Conservation (phyloP, 1,140 invertebrate species). For the Drosophila repleta region DNA sequence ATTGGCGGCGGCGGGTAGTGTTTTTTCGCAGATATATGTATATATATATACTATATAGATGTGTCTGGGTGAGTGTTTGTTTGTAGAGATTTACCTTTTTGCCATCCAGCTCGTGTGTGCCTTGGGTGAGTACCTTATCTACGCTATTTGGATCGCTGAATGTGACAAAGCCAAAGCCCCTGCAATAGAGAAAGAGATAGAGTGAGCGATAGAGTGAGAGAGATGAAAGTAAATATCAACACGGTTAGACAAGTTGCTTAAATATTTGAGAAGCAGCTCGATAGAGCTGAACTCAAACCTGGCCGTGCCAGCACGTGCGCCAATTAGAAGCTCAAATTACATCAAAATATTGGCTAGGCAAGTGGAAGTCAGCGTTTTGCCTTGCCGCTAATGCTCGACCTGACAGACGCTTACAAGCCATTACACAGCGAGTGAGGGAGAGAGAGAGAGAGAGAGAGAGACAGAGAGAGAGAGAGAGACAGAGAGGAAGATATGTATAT, state of each 20-base stretch:
- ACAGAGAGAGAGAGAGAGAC: not conserved
- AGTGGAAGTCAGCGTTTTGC: constrained; percentile 24
- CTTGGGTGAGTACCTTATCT: constrained; percentile 97
- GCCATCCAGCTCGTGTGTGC: constrained; percentile 96
- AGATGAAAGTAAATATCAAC: constrained; percentile 41
- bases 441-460: not conserved
- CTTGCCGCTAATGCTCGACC: constrained; percentile 54
- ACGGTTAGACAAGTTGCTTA: constrained; percentile 62
- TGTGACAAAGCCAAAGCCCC: constrained; percentile 98
- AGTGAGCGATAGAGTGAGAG: constrained; percentile 14
- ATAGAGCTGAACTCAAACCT: constrained; percentile 12
- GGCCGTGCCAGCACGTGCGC: constrained; percentile 67
- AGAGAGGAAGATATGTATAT: not conserved
- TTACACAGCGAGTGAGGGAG: constrained; percentile 45
- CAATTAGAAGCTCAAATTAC: constrained; percentile 82
- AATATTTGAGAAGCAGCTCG: constrained; percentile 66
- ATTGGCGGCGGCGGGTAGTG: constrained; percentile 4
- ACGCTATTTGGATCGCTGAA: constrained; percentile 96
- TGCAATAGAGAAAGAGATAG: constrained; percentile 86
- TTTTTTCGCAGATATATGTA: not conserved
- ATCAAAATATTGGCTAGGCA: constrained; percentile 75
- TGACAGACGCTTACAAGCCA: constrained; percentile 77
- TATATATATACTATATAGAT: not conserved
- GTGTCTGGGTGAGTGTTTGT: constrained; percentile 3
- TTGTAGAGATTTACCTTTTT: constrained; percentile 91